Base-by-base conservation (phyloP, 2,113 vertebrate genomes). In the Sitta europaea region DNA sequence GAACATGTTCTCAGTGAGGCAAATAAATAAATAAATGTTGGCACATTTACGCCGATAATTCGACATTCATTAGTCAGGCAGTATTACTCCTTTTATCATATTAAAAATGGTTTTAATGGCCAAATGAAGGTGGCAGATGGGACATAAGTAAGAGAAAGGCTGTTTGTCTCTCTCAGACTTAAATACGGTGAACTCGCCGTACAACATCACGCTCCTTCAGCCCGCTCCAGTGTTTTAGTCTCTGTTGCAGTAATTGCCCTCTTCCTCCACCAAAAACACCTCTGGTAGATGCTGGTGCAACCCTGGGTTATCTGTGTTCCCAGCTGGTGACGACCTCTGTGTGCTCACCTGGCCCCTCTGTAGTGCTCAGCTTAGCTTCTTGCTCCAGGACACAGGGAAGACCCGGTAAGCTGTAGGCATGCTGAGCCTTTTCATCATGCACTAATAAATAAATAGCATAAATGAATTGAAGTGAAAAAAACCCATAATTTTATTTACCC, bases 21-120 rank as follows among this genome's bases (percentile, higher is more conserved):
- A 83, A 89, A 95, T 92, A 95, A 96, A 96, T 92, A 97, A 95
- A 91, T 92, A 96, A 91, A 81, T 47, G 75, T 50, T 90, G 90
- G 61, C 72, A 58, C 88, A 91, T 96, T 96, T 96, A 78, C 3
- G 3, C 86, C 1, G 17, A 94, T 96, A 92, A 95, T 93, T 95
- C 4, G 3, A 67, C 61, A 62, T 91, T 91, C 94, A 85, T 97
- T 94, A 96, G 72, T 80, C 87, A 84, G 86, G 71, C 73, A 72
- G 61, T 38, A 29, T 73, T 93, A 72, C 77, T 95, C 54, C n/a
- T 85, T 95, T 93, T 92, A 90, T 78, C 66, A 42, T 77, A 75
- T 83, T 31, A 58, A 87, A 92, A 93, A 65, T 86, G 7, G 53
- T 35, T 93, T 89, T 83, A 92, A 86, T 91, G 57, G 29, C 67